Conservation (phyloP, 1,140 invertebrate genomes). For the Gryllus bimaculatus region DNA sequence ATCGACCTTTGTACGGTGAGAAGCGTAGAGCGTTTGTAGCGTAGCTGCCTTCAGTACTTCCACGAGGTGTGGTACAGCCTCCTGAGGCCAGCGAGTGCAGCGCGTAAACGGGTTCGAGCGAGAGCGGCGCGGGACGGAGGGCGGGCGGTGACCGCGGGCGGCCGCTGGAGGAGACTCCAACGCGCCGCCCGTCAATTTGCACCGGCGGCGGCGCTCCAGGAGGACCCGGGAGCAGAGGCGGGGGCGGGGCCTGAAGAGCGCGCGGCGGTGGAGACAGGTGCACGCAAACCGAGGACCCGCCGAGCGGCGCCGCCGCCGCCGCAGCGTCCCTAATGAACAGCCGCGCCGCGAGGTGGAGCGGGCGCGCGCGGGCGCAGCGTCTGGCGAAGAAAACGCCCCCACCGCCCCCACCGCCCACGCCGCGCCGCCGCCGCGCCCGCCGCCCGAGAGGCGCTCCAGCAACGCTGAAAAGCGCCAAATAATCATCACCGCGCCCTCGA, state of each 20-base stretch:
- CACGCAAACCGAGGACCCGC: not conserved
- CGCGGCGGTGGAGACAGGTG: not conserved
- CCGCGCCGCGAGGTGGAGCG: not conserved
- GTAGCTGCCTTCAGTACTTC: too few species aligned
- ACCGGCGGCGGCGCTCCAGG: not conserved
- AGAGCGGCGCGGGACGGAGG: not conserved
- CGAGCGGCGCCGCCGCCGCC: too few species aligned
- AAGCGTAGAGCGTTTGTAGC: too few species aligned
- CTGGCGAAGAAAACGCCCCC: not conserved
- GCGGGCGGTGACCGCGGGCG: not conserved
- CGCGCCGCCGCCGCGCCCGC: too few species aligned
- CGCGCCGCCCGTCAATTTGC: not conserved
- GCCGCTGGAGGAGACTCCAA: too few species aligned
- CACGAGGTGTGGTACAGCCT: too few species aligned
- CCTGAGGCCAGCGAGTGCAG: too few species aligned
- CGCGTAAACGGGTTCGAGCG: not conserved
- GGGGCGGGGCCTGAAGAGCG: not conserved
- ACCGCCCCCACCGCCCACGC: too few species aligned
- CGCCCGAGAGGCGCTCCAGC: not conserved
- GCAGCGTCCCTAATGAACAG: not conserved
- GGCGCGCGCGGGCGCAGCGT: not conserved
- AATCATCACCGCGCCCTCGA: slow-evolving; percentile 2
- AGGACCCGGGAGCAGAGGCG: not conserved
- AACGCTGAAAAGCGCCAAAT: slow-evolving; percentile 3
- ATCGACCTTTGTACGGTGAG: too few species aligned